A percentile compares a stretch with the other conserved stretches of the same genome.
phyloP scores from a whole-genome alignment of 64 coral and sea anemone species.

The Catalaphyllia jardinei region DNA sequence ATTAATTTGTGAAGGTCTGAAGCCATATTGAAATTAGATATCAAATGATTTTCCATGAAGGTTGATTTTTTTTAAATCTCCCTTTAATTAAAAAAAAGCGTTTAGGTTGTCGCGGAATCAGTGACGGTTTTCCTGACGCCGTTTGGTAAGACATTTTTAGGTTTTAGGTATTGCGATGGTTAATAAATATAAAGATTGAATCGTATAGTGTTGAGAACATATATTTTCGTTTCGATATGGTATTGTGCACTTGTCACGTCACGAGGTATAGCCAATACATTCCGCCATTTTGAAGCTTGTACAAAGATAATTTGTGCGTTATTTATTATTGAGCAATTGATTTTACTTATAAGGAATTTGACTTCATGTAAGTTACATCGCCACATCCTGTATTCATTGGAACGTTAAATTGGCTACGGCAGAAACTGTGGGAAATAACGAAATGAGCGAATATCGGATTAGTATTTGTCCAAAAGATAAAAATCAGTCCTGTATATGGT shows the following conservation, averaged over 20 bases:
- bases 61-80: too few species aligned
- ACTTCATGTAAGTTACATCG: background rate
- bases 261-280: background rate
- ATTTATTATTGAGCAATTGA: background rate
- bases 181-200: conserved; percentile 3
- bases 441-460: too few species aligned
- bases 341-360: background rate
- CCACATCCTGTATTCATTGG: background rate
- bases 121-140: background rate
- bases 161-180: background rate
- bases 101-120: too few species aligned
- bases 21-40: too few species aligned
- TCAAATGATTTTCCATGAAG: too few species aligned
- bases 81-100: too few species aligned
- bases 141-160: background rate
- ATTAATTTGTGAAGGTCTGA: too few species aligned
- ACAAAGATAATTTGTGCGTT: background rate
- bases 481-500: too few species aligned
- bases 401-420: background rate
- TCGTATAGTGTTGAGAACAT: background rate
- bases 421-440: too few species aligned
- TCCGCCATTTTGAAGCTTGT: too few species aligned
- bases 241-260: background rate
- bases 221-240: background rate
- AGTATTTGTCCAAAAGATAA: too few species aligned